A percentile compares a stretch with the other conserved stretches of the same genome.
Conservation (phyloP, 1,140 invertebrate genomes). For the Riptortus pedestris region DNA sequence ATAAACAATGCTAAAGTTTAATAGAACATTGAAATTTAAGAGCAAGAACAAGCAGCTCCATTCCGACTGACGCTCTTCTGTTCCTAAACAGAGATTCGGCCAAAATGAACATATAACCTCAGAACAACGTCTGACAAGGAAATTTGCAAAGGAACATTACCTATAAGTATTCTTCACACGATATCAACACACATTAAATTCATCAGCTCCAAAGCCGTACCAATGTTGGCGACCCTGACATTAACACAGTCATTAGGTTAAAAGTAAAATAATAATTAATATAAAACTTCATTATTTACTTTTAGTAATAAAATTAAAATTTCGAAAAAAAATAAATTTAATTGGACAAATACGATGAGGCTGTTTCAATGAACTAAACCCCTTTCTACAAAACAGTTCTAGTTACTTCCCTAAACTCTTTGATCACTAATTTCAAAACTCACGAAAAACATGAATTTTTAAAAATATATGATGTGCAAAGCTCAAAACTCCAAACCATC, state of each 20-base stretch:
- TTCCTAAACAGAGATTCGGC: not conserved
- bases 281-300: not conserved
- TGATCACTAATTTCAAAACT: too few relatives aligned
- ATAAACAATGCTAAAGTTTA: not conserved
- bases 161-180: slow-evolving; percentile 1
- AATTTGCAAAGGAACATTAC: slow-evolving; percentile 6
- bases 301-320: too few relatives aligned
- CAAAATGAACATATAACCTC: not conserved
- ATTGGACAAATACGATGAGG: too few relatives aligned
- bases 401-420: too few relatives aligned
- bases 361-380: too few relatives aligned
- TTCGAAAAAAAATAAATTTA: too few relatives aligned
- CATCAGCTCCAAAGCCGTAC: not conserved
- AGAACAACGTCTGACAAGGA: not conserved
- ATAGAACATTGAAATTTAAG: not conserved
- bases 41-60: not conserved
- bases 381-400: too few relatives aligned
- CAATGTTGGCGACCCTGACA: slow-evolving; percentile 7
- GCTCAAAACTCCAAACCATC: too few relatives aligned
- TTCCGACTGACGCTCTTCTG: not conserved
- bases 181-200: slow-evolving; percentile 2
- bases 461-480: too few relatives aligned
- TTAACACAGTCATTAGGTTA: slow-evolving; percentile 4
- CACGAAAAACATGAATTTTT: too few relatives aligned
- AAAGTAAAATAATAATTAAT: not conserved